A percentile compares a stretch with the other conserved stretches of the same genome.
Evolutionary conservation across 2,113 vertebrate species (phyloP).

Genomic region (Plecturocebus donacophilus): DNA sequence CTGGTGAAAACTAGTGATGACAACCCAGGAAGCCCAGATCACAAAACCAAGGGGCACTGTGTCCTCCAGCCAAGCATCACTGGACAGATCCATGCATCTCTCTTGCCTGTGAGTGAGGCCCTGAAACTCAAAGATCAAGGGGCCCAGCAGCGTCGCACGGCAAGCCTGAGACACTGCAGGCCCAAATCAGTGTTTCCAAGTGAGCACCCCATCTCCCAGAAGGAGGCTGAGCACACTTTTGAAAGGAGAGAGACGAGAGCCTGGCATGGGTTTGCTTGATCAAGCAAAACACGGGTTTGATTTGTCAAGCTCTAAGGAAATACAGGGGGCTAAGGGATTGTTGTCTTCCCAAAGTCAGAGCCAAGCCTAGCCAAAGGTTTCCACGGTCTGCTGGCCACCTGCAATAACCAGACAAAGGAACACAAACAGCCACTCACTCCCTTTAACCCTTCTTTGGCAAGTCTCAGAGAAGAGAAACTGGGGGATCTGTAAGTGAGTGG

Average conservation of each 20-base stretch:
- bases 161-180: neutral
- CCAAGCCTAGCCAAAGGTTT: neutral
- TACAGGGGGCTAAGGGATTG: no score
- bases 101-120: neutral
- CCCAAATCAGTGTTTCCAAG: neutral
- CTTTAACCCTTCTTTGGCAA: neutral
- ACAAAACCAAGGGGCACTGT: neutral
- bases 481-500: accelerated
- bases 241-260: neutral
- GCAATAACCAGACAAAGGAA: neutral
- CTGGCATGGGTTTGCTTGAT: neutral
- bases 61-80: neutral
- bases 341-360: neutral
- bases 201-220: neutral
- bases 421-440: accelerated
- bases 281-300: neutral
- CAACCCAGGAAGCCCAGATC: neutral
- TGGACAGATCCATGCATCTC: no score
- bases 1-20: neutral
- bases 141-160: accelerated
- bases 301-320: neutral
- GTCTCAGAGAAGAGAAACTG: neutral
- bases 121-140: neutral
- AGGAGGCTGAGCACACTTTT: neutral
- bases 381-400: neutral